Evolutionary conservation across 2,797 vertebrate species (phyloP).

Genomic region (Odontamblyopus rebecca): DNA sequence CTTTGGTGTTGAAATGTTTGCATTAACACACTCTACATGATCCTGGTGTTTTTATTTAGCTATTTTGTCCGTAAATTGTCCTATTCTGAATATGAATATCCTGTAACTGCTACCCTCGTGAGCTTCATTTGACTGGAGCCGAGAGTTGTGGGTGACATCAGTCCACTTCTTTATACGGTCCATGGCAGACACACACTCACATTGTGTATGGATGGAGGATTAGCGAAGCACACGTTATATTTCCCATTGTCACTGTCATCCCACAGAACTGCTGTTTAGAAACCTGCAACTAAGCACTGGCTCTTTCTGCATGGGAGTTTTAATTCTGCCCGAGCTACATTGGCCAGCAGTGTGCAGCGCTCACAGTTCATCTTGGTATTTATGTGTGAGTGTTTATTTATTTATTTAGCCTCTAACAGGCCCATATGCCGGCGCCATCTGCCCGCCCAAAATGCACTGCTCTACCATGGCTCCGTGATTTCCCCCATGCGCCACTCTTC

Average conservation of each 20-base stretch:
- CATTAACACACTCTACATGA: too few relatives aligned
- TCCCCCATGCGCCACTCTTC: constrained; percentile 37
- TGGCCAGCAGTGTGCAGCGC: constrained; percentile 58
- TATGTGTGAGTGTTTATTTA: constrained; percentile 72
- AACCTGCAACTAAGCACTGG: constrained; percentile 26
- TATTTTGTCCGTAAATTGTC: too few relatives aligned
- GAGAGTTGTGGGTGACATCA: too few relatives aligned
- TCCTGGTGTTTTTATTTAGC: too few relatives aligned
- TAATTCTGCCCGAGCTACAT: constrained; percentile 45
- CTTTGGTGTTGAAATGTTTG: too few relatives aligned
- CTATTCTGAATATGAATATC: too few relatives aligned
- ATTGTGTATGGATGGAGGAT: constrained; percentile 30
- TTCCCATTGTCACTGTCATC: constrained; percentile 29
- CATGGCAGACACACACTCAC: background rate
- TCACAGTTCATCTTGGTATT: constrained; percentile 70
- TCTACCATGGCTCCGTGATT: constrained; percentile 40
- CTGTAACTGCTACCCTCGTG: too few relatives aligned
- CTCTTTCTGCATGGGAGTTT: constrained; percentile 18
- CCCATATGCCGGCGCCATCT: constrained; percentile 73
- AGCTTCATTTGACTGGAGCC: too few relatives aligned
- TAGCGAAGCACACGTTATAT: constrained; percentile 33
- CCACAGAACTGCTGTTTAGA: constrained; percentile 23
- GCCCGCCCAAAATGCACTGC: constrained; percentile 57
- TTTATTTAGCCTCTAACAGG: constrained; percentile 74
- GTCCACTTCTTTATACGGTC: too few relatives aligned